Conservation (phyloP, 2,113 vertebrate species). For the Entomyzon cyanotis region DNA sequence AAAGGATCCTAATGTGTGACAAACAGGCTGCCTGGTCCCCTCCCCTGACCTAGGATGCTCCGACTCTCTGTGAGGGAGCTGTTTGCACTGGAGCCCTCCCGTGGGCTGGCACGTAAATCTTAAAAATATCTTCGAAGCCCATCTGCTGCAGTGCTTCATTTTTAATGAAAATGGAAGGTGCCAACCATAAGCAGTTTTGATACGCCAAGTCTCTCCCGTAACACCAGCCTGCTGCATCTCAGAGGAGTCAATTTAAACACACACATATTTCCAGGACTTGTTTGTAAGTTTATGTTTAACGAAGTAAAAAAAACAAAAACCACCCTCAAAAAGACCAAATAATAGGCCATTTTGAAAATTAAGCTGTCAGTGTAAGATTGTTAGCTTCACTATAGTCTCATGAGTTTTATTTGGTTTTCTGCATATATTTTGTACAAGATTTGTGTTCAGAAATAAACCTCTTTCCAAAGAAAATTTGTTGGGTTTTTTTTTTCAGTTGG, state of each 20-base stretch:
- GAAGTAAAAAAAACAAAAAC: neutral
- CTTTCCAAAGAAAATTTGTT: neutral
- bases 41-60: constrained; percentile 33
- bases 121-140: constrained; percentile 70
- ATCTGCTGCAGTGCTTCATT: constrained; percentile 70
- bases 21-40: constrained; percentile 51
- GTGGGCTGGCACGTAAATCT: constrained; percentile 66
- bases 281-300: constrained; percentile 30
- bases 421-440: neutral
- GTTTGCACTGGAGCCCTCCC: constrained; percentile 64
- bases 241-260: constrained; percentile 45
- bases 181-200: constrained; percentile 28
- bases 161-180: constrained; percentile 72
- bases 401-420: neutral
- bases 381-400: neutral
- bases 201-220: constrained; percentile 13
- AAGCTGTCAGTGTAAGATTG: neutral
- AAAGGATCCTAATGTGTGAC: constrained; percentile 59
- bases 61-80: constrained; percentile 40
- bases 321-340: neutral
- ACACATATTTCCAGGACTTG: constrained; percentile 14
- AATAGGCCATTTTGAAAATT: neutral
- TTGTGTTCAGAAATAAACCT: neutral
- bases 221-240: constrained; percentile 29
- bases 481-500: neutral